Evolutionary conservation across 2,888 invertebrate species (phyloP), one percentile per base, ranked within the genome.

Genomic region (Drosophila incognita): DNA sequence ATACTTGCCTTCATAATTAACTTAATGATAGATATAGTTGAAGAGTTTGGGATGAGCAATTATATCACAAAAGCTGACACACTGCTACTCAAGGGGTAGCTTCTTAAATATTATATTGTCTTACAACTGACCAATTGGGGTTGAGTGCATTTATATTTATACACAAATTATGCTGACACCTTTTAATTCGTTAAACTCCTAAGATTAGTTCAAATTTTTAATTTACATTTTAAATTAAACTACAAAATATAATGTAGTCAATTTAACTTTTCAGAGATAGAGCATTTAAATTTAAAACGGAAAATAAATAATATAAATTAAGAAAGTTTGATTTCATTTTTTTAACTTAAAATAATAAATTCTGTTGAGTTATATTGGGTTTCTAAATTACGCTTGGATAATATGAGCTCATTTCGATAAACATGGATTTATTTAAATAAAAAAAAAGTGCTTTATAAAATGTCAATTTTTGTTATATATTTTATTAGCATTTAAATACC

Each of bases 1-100:
- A 52, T 67, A 13, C 33, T 46, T 46, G 27, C 27, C 13, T 13
- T 27, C 7, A 11, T 27, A 48, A 69, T 69, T 46, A 40, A 60
- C 60, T 49, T 29, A 13, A 46, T 46, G 15, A 24, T 4, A 15
- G 40, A 67, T 51, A 29, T 29, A 36, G 42, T 42, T 53, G 0
- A 31, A 7, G 18, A 38, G 13, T n/a, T 40, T 15, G 21, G 2
- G 5, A 42, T 42, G 57, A 33, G 27, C 18, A 36, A 27, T 38
- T 54, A 36, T 18, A 54, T 38, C 3, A 18, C 24, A 18, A 54
- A 11, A 18, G 11, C 8, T 36, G 15, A 7, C 36, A 10, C 21
- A 53, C 35, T 24, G 24, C 18, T 10, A 27, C 8, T 36, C 13
- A 24, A 53, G 1, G 13, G 2, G 1, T 15, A 48, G 15, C 49